A percentile compares a stretch with the other conserved stretches of the same genome.
Conservation (phyloP, 2,113 vertebrate species). For the Triplophysa rosa region DNA sequence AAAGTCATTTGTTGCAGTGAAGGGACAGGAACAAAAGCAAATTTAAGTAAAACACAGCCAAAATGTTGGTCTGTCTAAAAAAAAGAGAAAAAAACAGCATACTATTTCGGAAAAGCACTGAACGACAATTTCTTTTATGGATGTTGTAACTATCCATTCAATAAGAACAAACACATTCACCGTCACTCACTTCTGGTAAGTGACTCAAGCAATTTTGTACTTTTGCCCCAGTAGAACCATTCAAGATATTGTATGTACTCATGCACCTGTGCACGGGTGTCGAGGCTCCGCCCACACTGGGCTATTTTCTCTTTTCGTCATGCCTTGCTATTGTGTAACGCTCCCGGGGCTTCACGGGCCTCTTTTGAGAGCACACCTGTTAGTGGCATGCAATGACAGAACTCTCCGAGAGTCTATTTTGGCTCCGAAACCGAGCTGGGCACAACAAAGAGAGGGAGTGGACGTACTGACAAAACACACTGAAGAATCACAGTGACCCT, state of each 20-base stretch:
- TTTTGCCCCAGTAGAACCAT: background rate
- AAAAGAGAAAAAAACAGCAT: too few relatives aligned
- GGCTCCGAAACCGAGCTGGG: background rate
- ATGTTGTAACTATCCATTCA: too few relatives aligned
- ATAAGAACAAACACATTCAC: too few relatives aligned
- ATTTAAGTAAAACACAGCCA: too few relatives aligned
- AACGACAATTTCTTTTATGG: too few relatives aligned
- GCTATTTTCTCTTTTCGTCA: background rate
- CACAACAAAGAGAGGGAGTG: slow-evolving; percentile 5
- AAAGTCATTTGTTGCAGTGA: too few relatives aligned
- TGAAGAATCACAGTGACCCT: slow-evolving; percentile 1
- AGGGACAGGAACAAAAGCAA: too few relatives aligned
- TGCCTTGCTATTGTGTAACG: slow-evolving; percentile 69
- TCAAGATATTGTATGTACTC: background rate
- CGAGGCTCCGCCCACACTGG: background rate
- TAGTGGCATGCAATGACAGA: slow-evolving; percentile 68
- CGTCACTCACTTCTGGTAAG: background rate
- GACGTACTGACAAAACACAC: background rate
- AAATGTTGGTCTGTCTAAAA: too few relatives aligned
- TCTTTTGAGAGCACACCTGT: slow-evolving; percentile 73
- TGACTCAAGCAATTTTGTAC: background rate
- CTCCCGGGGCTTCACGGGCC: slow-evolving; percentile 62
- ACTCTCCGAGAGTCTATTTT: slow-evolving; percentile 1
- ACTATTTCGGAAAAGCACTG: too few relatives aligned
- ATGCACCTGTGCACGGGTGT: background rate